Evolutionary conservation across 2,113 vertebrate genomes (phyloP), one percentile per base, ranked within the genome.

Genomic region (Rhodinocichla rosea): DNA sequence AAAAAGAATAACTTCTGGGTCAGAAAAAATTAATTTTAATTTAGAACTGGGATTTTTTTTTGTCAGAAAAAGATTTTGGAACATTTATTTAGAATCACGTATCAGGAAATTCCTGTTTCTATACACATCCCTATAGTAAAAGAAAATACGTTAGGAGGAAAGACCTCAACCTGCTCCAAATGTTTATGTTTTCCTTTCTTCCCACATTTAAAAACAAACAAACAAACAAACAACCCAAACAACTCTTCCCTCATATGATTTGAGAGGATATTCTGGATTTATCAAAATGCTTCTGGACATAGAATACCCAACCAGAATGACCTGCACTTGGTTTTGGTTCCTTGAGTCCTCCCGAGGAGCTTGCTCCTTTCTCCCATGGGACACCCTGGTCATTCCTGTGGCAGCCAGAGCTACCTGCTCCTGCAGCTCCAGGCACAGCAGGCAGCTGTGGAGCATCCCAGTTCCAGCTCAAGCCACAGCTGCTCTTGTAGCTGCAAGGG

Each of bases 301-400:
- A 75, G 86, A 86, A 79, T 30, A 59, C 17, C 18, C 10, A 55
- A 27, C 6, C 1, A 2, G 19, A 76, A 60, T 3, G 6, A 69
- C 21, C 7, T 0, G 5, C 23, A 26, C 17, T 37, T 59, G 15
- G 5, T 44, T 91, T 81, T 1, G 1, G 10, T n/a, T 55, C 10
- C 35, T 18, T 40, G 45, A 77, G 28, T 33, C 3, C 3, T 83
- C 37, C 15, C 32, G 52, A 30, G 26, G n/a, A 35, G 4, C 8
- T 77, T 69, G 16, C 11, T 74, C 11, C 11, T 65, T 81, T 27
- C 11, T 87, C 19, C 49, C 12, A 4, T 2, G 9, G 39, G 22
- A 59, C 4, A 28, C 10, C 5, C 6, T 1, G 21, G 17, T 49
- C 40, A 35, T 27, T 71, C 40, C 15, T 12, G 22, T 8, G 40